Percentiles rank a stretch among this genome's conserved stretches.
Conservation (phyloP, 2,797 vertebrate genomes). For the Antennarius maculatus region DNA sequence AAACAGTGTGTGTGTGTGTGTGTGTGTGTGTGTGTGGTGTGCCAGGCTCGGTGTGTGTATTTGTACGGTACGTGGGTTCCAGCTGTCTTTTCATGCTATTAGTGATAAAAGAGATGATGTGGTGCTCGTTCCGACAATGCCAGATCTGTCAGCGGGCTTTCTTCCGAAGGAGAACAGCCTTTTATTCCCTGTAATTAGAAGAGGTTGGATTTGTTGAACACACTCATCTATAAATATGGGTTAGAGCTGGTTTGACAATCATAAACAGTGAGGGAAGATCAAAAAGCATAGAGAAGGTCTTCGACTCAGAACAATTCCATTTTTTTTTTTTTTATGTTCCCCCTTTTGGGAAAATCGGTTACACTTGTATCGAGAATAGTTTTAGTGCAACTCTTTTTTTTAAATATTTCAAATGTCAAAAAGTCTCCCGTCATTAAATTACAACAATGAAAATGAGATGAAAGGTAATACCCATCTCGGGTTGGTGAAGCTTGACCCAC, state of each 20-base stretch:
- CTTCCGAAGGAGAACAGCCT: conserved; percentile 53
- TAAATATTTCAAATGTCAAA: conserved; percentile 56
- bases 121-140: conserved; percentile 25
- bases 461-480: conserved; percentile 23
- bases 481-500: conserved; percentile 43
- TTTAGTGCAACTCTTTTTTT: conserved; percentile 31
- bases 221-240: conserved; percentile 43
- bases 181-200: conserved; percentile 56
- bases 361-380: conserved; percentile 18
- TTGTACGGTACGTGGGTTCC: conserved; percentile 2
- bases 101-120: conserved; percentile 29
- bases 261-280: conserved; percentile 50
- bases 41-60: too few relatives aligned
- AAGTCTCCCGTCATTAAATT: conserved; percentile 43
- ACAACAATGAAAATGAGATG: conserved; percentile 33
- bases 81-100: conserved; percentile 25
- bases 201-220: conserved; percentile 46
- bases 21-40: background rate
- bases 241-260: conserved; percentile 57
- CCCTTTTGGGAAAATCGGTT: conserved; percentile 38
- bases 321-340: conserved; percentile 54
- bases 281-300: conserved; percentile 53
- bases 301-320: conserved; percentile 20
- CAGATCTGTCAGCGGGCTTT: conserved; percentile 50
- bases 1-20: conserved; percentile 28